Evolutionary conservation across 2,888 invertebrate genomes (phyloP).

Genomic region (Plagodis dolabraria): DNA sequence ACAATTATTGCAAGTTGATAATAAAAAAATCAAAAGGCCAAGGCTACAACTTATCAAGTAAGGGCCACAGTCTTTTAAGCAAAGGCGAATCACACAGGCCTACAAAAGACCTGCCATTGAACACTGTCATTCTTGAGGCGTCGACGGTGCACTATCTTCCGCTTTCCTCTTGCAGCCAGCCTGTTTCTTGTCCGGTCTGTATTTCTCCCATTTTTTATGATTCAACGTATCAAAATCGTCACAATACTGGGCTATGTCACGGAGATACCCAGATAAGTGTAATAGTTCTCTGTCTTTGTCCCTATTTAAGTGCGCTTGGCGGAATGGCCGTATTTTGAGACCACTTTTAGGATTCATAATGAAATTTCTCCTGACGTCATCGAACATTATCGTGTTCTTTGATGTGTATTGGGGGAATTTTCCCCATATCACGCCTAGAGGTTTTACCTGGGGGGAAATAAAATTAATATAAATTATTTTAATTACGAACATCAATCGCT

Average conservation of each 20-base stretch:
- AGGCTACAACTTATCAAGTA: background rate
- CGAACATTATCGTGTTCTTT: conserved; percentile 99
- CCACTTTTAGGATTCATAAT: conserved; percentile 99
- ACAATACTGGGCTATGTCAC: conserved; percentile 91
- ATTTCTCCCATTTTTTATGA: conserved; percentile 96
- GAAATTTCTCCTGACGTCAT: conserved; percentile 97
- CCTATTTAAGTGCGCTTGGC: conserved; percentile 95
- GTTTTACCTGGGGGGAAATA: conserved; percentile 89
- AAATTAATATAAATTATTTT: too few relatives aligned
- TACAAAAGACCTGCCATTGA: background rate
- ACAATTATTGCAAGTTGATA: too few relatives aligned
- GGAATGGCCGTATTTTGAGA: conserved; percentile 94
- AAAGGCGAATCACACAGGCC: conserved; percentile 17
- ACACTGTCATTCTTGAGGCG: conserved; percentile 70
- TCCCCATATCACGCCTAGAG: conserved; percentile 98
- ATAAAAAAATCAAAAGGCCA: too few relatives aligned
- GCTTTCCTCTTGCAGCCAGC: conserved; percentile 78
- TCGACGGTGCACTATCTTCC: conserved; percentile 67
- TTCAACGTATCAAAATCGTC: conserved; percentile 94
- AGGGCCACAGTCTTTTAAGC: conserved; percentile 6
- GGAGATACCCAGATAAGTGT: conserved; percentile 91
- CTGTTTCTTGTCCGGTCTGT: conserved; percentile 80
- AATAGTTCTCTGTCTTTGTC: conserved; percentile 93
- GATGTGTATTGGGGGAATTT: conserved; percentile 94
- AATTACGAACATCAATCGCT: too few relatives aligned